Evolutionary conservation across 2,113 vertebrate species (phyloP), one percentile per base, ranked within the genome.

Genomic region (Monopterus albus): DNA sequence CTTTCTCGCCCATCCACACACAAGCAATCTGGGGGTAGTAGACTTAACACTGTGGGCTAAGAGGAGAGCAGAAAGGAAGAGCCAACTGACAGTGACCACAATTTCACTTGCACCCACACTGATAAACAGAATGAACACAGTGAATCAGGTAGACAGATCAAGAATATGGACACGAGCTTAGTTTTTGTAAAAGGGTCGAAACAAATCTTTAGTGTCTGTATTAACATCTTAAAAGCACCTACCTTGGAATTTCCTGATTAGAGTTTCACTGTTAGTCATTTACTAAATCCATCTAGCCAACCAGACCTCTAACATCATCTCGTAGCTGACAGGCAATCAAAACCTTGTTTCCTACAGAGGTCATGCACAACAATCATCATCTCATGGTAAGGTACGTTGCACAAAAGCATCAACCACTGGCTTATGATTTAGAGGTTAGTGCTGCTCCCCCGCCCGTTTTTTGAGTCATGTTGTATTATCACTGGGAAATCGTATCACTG

Each of bases 241-340:
- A 29, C 40, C 25, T 21, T 61, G 26, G 21, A 25, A n/a, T 36
- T 35, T 33, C 5, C 56, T 56, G 62, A 14, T 46, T n/a, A 15
- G 28, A 38, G 20, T 21, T 67, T 45, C 61, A 40, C 17, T 2
- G 6, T 52, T 49, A 28, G 45, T 57, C 43, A 14, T 56, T 35
- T 8, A 17, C 14, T 1, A 12, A 43, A 58, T 67, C 75, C 75
- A 72, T 82, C 79, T 78, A 71, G 28, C 35, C 72, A 43, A 42
- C 18, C 51, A 63, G 10, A 56, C 40, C 56, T 51, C 64, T 31
- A 21, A 5, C 69, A 26, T 25, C 53, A 31, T 17, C 18, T 7
- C 7, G 20, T 17, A 14, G 52, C 26, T 10, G 6, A 35, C 31
- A 36, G n/a, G 39, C 31, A 38, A n/a, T 36, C 7, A 18, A 6